A percentile compares a stretch with the other conserved stretches of the same genome.
These are phyloP conservation scores for Formica exsecta DNA, from an alignment of 1,140 invertebrate genomes.

Conservation along the genomic window DNA sequence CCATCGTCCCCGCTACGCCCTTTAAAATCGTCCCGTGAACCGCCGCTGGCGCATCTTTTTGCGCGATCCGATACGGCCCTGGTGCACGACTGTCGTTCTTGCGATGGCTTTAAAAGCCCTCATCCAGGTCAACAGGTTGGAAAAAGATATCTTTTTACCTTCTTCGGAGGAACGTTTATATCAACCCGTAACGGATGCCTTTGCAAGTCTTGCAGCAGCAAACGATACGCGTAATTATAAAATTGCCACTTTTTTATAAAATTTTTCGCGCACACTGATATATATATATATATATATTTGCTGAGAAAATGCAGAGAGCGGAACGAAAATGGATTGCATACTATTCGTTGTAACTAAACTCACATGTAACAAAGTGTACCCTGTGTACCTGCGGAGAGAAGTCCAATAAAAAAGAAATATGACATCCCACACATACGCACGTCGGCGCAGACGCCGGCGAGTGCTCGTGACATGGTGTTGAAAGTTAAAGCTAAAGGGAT, in stretches of 20 bases:
- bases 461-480: constrained; percentile 43
- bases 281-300: neutral
- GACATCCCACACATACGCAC: neutral
- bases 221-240: constrained; percentile 17
- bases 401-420: constrained; percentile 52
- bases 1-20: neutral
- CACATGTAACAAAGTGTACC: constrained; percentile 2
- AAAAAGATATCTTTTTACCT: constrained; percentile 49
- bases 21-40: neutral
- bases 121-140: constrained; percentile 32
- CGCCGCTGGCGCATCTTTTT: constrained; percentile 23
- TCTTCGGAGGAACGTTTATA: neutral
- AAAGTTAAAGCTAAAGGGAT: constrained; percentile 61
- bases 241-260: neutral
- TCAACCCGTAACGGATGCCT: neutral
- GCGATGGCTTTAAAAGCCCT: neutral
- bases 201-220: neutral
- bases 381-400: neutral
- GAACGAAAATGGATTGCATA: neutral
- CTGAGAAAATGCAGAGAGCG: neutral
- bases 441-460: neutral
- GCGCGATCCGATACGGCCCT: constrained; percentile 23
- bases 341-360: constrained; percentile 17
- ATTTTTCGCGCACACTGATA: neutral
- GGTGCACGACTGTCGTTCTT: neutral